Evolutionary conservation across 2,888 invertebrate species (phyloP).

Genomic region (Drosophila atripex): DNA sequence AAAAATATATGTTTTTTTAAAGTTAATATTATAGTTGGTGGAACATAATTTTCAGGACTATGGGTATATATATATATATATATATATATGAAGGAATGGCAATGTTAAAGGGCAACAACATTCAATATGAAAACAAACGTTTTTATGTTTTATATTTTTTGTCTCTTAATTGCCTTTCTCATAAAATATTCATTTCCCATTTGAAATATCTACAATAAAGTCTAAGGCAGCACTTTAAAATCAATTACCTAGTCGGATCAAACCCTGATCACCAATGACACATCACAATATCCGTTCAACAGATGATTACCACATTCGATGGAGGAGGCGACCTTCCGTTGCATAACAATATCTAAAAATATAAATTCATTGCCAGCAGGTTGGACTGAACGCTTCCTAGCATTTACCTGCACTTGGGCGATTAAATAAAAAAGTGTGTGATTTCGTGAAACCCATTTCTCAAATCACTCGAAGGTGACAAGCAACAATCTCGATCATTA

Average conservation of each 20-base stretch:
- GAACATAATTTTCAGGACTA: too few relatives aligned
- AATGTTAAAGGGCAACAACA: too few relatives aligned
- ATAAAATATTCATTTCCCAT: neutral
- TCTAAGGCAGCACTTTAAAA: constrained; percentile 6
- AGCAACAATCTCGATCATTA: constrained; percentile 27
- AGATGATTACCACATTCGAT: constrained; percentile 19
- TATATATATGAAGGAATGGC: too few relatives aligned
- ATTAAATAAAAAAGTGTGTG: constrained; percentile 3
- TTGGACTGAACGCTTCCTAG: constrained; percentile 27
- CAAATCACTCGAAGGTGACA: constrained; percentile 26
- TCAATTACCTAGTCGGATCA: neutral
- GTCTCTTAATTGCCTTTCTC: too few relatives aligned
- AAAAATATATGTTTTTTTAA: too few relatives aligned
- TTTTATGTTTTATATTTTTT: too few relatives aligned
- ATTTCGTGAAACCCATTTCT: constrained; percentile 14
- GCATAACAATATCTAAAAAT: constrained; percentile 35
- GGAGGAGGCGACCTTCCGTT: constrained; percentile 25
- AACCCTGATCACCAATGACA: constrained; percentile 12
- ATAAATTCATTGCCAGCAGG: constrained; percentile 34
- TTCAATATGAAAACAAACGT: too few relatives aligned
- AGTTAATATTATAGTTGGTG: too few relatives aligned
- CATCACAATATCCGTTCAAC: constrained; percentile 1
- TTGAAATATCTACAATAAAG: neutral
- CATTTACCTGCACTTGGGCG: constrained; percentile 32
- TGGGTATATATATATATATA: too few relatives aligned